Base-by-base conservation (phyloP, 2,113 vertebrate species). In the Puma concolor region DNA sequence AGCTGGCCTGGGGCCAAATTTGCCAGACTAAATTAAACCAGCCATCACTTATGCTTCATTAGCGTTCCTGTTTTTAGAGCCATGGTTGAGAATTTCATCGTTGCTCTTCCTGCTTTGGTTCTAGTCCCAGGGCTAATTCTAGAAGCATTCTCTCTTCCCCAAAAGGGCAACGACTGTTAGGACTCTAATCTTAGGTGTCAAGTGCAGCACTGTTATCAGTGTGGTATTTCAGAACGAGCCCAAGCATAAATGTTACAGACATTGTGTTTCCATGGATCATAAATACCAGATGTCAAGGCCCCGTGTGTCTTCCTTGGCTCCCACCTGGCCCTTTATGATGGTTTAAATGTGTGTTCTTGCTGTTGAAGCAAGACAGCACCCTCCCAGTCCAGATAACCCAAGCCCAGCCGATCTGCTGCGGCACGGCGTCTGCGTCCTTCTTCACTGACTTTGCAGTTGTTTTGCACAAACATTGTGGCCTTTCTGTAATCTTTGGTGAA, bases 401-500 rank as follows among this genome's bases (percentile, higher is more conserved):
- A 60, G 48, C 41, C 74, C 14, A 1, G n/a, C 67, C 48, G 12
- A 7, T 31, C 72, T 9, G 25, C 60, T 7, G 0, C 23, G 33
- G 33, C 50, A 0, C 11, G 0, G 27, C 25, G 5, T 92, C 71
- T 82, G 66, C 90, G 83, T 81, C 87, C 31, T 66, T 86, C 91
- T 81, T 69, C 80, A 36, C 17, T 15, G 33, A 23, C 81, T 74
- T 33, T 27, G 13, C 44, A 27, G 38, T 92, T 88, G 81, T 80
- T 97, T 79, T 88, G 57, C 36, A 86, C 54, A 86, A 52, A 79
- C 19, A 0, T 2, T 41, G 84, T 50, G 89, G 94, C 91, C 84
- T 60, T 92, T 88, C 81, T 95, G 44, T 95, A 52, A 52, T 95
- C 88, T 95, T 41, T 71, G 93, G 71, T 93, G 91, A 97, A 97